Evolutionary conservation across 2,797 vertebrate species (phyloP).

Genomic region (Clarias platycephalus): DNA sequence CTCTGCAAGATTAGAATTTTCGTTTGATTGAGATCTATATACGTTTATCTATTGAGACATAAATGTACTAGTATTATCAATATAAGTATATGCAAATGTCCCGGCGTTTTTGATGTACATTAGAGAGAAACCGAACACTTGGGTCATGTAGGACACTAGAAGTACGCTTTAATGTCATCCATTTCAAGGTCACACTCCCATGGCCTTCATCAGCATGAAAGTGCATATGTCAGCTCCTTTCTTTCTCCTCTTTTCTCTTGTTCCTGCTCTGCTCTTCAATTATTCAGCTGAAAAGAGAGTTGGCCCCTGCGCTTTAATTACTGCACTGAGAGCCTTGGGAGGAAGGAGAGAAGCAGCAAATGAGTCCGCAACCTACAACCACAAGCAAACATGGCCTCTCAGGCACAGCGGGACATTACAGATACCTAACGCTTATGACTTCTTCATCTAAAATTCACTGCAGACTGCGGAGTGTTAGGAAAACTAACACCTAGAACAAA

Average conservation of each 20-base stretch:
- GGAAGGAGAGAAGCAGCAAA: conserved; percentile 44
- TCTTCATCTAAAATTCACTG: conserved; percentile 22
- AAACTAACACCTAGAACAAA: conserved; percentile 9
- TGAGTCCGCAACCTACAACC: conserved; percentile 42
- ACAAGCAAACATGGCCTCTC: conserved; percentile 38
- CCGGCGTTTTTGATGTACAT: not conserved
- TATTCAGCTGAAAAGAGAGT: conserved; percentile 76
- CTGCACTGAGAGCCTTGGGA: conserved; percentile 50
- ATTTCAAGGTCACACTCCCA: conserved; percentile 41
- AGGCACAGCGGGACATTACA: conserved; percentile 28
- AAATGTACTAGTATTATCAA: not conserved
- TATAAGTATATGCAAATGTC: not conserved
- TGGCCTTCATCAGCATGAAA: conserved; percentile 41
- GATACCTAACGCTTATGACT: conserved; percentile 32
- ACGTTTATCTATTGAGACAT: not conserved
- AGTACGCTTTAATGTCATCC: conserved; percentile 27
- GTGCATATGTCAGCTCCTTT: conserved; percentile 44
- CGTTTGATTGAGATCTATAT: not conserved
- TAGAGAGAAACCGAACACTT: conserved; percentile 15
- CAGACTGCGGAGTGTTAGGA: not conserved
- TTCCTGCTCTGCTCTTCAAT: conserved; percentile 64
- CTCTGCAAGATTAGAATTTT: not conserved
- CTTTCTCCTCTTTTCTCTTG: conserved; percentile 31
- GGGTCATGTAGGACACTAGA: conserved; percentile 28
- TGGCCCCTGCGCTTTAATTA: conserved; percentile 72